A percentile compares a stretch with the other conserved stretches of the same genome.
These are phyloP conservation scores for Strigamia maritima DNA, from an alignment of 2,888 invertebrate genomes.

Conservation along the genomic window DNA sequence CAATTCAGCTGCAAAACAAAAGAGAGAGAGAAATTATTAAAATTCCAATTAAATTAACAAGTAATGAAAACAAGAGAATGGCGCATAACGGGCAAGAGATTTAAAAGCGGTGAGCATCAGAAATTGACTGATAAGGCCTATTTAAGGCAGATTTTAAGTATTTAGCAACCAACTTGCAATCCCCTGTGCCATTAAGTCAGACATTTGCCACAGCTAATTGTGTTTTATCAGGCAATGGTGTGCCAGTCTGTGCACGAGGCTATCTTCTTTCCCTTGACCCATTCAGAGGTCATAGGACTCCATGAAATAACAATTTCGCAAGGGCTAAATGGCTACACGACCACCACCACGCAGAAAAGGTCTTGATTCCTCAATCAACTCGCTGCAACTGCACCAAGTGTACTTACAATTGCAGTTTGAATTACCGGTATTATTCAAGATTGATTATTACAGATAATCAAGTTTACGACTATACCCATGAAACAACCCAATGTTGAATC, in stretches of 20 bases:
- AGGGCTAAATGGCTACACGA: slow-evolving; percentile 17
- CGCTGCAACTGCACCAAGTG: no score
- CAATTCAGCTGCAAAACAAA: slow-evolving; percentile 77
- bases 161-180: slow-evolving; percentile 7
- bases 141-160: slow-evolving; percentile 25
- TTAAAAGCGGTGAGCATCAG: slow-evolving; percentile 1
- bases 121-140: slow-evolving; percentile 21
- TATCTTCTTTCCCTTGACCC: slow-evolving; percentile 22
- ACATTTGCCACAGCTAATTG: slow-evolving; percentile 24
- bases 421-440: no score
- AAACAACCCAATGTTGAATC: no score
- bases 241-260: background rate
- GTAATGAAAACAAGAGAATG: background rate
- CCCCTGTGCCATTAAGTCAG: slow-evolving; percentile 23
- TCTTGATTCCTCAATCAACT: slow-evolving; percentile 18
- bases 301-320: slow-evolving; percentile 18
- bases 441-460: no score
- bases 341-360: slow-evolving; percentile 20
- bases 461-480: no score
- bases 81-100: slow-evolving; percentile 9
- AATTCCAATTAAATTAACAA: slow-evolving; percentile 15
- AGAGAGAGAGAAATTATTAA: slow-evolving; percentile 44
- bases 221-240: slow-evolving; percentile 9
- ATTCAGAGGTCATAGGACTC: slow-evolving; percentile 20
- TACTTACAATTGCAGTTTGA: no score